A percentile compares a stretch with the other conserved stretches of the same genome.
Conservation (phyloP, 35 echinoderm and acorn worm genomes). For the Anneissia japonica region DNA sequence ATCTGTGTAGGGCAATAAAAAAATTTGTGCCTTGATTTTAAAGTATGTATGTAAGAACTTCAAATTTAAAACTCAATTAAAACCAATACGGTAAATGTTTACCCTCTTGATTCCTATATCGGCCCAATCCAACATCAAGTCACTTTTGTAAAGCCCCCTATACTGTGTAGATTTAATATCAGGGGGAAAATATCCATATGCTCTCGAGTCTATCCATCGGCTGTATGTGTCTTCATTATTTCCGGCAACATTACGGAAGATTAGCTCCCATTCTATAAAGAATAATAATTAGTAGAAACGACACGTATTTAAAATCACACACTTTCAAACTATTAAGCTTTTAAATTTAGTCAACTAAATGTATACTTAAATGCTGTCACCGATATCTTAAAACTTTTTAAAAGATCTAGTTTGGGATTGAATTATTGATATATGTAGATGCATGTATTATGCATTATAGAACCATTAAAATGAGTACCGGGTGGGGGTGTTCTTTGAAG, state of each 20-base stretch:
- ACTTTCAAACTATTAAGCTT: no score
- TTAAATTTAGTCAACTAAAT: no score
- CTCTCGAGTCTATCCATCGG: conserved; percentile 23
- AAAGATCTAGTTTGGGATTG: no score
- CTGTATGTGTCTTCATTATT: background rate
- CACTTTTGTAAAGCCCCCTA: background rate
- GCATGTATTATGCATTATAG: background rate
- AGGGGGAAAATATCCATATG: background rate
- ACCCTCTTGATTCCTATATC: background rate
- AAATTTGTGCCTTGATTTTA: no score
- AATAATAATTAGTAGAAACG: no score
- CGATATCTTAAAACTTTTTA: no score
- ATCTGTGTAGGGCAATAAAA: conserved; percentile 31
- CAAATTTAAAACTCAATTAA: no score
- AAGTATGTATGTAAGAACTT: no score
- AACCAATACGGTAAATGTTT: no score
- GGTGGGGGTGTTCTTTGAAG: conserved; percentile 23
- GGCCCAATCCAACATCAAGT: background rate
- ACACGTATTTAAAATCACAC: no score
- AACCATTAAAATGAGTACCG: background rate
- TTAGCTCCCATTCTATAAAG: conserved; percentile 56
- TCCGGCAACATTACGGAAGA: conserved; percentile 41
- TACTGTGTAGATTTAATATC: background rate
- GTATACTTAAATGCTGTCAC: no score
- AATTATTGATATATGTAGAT: background rate